Conservation (phyloP, 1,140 invertebrate species). For the Subanguina moxae region DNA sequence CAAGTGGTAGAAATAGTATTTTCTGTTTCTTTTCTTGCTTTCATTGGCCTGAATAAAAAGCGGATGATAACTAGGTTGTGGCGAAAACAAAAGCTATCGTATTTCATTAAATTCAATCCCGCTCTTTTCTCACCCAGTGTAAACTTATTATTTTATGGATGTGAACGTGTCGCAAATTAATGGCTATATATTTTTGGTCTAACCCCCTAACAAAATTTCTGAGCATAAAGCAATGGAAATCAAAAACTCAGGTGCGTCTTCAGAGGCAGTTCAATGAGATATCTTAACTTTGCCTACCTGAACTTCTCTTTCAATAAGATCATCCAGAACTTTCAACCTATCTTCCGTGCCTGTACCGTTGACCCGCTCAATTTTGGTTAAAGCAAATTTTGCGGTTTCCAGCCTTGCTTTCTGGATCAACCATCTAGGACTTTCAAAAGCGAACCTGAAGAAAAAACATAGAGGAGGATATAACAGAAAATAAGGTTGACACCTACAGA, state of each 20-base stretch:
- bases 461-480: neutral
- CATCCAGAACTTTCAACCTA: conserved; percentile 28
- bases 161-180: too few species aligned
- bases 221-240: too few species aligned
- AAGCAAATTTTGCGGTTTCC: conserved; percentile 26
- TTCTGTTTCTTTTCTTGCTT: conserved; percentile 18
- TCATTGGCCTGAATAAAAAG: conserved; percentile 34
- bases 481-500: conserved; percentile 24
- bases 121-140: too few species aligned
- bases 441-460: conserved; percentile 26
- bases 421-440: conserved; percentile 49
- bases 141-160: too few species aligned
- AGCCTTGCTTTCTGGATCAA: conserved; percentile 45
- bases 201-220: too few species aligned
- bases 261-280: too few species aligned
- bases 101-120: too few species aligned
- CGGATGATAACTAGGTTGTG: too few species aligned
- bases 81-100: too few species aligned
- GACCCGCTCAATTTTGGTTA: conserved; percentile 38
- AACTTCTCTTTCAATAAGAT: conserved; percentile 35
- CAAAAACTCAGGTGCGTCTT: too few species aligned
- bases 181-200: too few species aligned
- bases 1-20: conserved; percentile 41
- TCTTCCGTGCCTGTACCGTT: conserved; percentile 42
- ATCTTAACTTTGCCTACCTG: conserved; percentile 16